phyloP scores from a whole-genome alignment of 2,888 invertebrate genomes.

The Calameuta filiformis region DNA sequence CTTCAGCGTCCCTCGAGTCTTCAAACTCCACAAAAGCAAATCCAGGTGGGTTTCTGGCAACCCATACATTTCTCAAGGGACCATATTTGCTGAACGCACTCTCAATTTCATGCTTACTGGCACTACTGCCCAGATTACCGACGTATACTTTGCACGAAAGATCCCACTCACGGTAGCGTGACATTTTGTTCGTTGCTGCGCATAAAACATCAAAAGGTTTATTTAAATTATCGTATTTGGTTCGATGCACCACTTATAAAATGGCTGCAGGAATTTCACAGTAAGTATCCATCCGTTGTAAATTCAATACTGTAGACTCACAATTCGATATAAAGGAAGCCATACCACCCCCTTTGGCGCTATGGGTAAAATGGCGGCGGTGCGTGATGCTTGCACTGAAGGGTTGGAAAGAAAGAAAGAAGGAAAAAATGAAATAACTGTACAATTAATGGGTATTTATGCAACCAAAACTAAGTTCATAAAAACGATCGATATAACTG shows the following conservation, averaged over 20 bases:
- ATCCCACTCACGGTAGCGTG: slow-evolving; percentile 85
- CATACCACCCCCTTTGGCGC: not conserved
- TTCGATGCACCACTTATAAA: not conserved
- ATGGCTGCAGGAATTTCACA: not conserved
- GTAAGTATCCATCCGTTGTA: not conserved
- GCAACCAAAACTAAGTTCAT: not conserved
- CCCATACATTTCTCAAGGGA: slow-evolving; percentile 91
- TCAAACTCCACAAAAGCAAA: slow-evolving; percentile 93
- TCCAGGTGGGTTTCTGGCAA: slow-evolving; percentile 92
- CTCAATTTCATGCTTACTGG: slow-evolving; percentile 90
- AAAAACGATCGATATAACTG: not conserved
- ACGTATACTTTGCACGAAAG: slow-evolving; percentile 93
- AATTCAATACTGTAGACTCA: not conserved
- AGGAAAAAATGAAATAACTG: not conserved
- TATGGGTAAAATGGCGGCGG: slow-evolving; percentile 2
- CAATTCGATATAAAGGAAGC: not conserved
- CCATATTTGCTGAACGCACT: slow-evolving; percentile 90
- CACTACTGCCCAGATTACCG: slow-evolving; percentile 90
- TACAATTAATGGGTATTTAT: not conserved
- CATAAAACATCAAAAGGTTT: not conserved
- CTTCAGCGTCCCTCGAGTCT: slow-evolving; percentile 89
- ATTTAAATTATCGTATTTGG: not conserved
- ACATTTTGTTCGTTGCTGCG: slow-evolving; percentile 68
- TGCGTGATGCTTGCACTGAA: not conserved
- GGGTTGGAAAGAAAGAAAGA: not conserved